phyloP scores from a whole-genome alignment of 1,140 invertebrate species.

The Chironomus tepperi region DNA sequence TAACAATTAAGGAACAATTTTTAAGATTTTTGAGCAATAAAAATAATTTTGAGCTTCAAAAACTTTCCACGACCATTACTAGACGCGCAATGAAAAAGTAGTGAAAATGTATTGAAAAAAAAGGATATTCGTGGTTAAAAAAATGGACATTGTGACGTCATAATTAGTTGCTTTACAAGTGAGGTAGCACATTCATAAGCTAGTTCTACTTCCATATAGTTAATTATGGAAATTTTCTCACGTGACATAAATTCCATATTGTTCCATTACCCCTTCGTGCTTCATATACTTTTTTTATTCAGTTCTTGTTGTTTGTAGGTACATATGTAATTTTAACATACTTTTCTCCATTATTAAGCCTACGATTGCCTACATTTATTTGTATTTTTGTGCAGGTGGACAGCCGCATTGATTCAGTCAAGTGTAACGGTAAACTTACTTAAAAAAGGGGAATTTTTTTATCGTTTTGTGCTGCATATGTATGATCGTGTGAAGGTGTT shows the following conservation, averaged over 20 bases:
- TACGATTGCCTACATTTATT: not conserved
- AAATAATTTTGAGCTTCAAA: not conserved
- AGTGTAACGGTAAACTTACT: not conserved
- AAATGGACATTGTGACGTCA: conserved; percentile 20
- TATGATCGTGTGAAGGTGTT: not conserved
- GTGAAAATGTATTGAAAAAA: not conserved
- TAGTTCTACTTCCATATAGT: not conserved
- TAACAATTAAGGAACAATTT: not conserved
- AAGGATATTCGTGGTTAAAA: conserved; percentile 18
- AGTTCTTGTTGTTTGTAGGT: not conserved
- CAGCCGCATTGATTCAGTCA: conserved; percentile 6
- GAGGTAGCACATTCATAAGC: not conserved
- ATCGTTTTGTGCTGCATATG: not conserved
- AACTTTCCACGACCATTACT: conserved; percentile 1
- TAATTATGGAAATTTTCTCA: not conserved
- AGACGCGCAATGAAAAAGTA: conserved; percentile 20
- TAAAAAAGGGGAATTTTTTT: not conserved
- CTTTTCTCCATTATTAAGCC: conserved; percentile 11
- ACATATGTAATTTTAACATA: conserved; percentile 21
- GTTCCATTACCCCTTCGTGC: conserved; percentile 15
- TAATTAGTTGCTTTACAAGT: not conserved
- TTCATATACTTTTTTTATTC: not conserved
- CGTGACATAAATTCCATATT: conserved; percentile 12
- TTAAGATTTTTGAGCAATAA: not conserved
- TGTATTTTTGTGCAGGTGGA: not conserved